phyloP scores from a whole-genome alignment of 2,113 vertebrate genomes.

The Protobothrops flavoviridis region DNA sequence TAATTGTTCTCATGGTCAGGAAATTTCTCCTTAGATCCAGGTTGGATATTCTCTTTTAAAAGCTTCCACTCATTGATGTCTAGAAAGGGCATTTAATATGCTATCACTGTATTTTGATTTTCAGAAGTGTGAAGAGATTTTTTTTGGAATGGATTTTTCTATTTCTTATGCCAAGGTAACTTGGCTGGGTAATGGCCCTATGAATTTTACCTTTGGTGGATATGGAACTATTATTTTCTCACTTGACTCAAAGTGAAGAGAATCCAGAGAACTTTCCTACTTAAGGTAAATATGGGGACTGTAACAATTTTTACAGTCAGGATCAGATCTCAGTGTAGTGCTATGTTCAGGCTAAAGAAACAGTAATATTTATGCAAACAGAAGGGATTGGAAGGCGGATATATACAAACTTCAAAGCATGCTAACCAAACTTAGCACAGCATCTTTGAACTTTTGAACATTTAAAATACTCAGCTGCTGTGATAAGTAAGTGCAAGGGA shows the following conservation, averaged over 20 bases:
- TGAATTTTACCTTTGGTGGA: not conserved
- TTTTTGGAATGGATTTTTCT: not conserved
- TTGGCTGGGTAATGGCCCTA: not conserved
- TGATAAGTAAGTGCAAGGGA: not conserved
- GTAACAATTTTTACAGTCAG: not conserved
- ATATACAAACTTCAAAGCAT: constrained; percentile 12
- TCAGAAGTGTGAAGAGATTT: not conserved
- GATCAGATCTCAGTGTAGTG: not conserved
- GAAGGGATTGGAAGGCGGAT: not conserved
- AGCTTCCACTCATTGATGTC: not conserved
- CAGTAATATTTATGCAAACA: not conserved
- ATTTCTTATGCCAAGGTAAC: not conserved
- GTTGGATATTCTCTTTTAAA: not conserved
- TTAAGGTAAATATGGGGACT: not conserved
- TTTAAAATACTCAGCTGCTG: constrained; percentile 5
- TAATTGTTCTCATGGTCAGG: not conserved
- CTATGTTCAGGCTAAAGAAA: not conserved
- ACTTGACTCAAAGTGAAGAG: not conserved
- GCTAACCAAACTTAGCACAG: not conserved
- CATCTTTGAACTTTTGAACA: constrained; percentile 15
- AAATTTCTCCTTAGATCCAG: not conserved
- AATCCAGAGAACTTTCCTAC: not conserved
- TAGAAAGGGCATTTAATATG: not conserved
- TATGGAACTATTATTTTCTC: not conserved
- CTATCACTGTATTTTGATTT: not conserved